Evolutionary conservation across 2,113 vertebrate species (phyloP).

Genomic region (human): GRCh38 chrX:102608001-102608500

Average conservation of each 20-base stretch:
- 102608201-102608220: not conserved
- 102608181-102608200: not conserved
- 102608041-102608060: not conserved
- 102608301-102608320: not conserved
- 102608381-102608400: not conserved
- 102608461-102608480: not conserved
- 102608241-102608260: constrained; percentile 1
- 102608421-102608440: not conserved
- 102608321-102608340: not conserved
- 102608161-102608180: not conserved
- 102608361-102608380: not conserved
- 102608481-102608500: not conserved
- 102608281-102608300: not conserved
- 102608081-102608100: not conserved
- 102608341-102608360: not conserved
- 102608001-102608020: not conserved
- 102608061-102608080: not conserved
- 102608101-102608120: not conserved
- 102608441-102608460: not conserved
- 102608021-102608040: not conserved
- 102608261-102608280: not conserved
- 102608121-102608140: not conserved
- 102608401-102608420: not conserved
- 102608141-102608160: not conserved
- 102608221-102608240: not conserved